These are phyloP conservation scores for Palythoa heliodiscus DNA, from an alignment of 92 coral and sea anemone genomes.

Conservation along the genomic window DNA sequence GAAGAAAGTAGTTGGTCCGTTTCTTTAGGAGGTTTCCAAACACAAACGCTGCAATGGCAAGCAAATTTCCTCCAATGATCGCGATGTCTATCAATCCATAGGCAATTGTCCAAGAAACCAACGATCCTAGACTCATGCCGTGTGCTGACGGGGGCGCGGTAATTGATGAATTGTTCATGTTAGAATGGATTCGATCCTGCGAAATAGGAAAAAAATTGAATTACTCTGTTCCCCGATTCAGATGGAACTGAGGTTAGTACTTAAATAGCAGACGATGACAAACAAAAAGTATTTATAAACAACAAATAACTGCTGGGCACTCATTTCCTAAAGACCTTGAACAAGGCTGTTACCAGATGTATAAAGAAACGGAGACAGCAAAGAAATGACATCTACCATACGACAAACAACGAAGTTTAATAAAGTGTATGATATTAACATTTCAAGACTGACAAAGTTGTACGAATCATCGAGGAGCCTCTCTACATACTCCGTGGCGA, in stretches of 20 bases:
- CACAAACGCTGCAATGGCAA: slow-evolving; percentile 36
- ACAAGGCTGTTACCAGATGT: no score
- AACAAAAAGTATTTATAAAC: background rate
- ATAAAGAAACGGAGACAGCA: no score
- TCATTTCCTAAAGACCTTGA: no score
- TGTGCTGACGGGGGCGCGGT: background rate
- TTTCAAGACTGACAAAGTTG: no score
- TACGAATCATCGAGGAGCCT: no score
- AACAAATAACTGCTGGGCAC: no score
- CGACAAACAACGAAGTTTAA: no score
- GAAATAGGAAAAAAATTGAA: background rate
- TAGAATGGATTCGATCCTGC: slow-evolving; percentile 7
- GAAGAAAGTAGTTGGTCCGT: slow-evolving; percentile 44
- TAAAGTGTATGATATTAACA: no score
- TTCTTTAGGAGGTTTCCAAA: slow-evolving; percentile 36
- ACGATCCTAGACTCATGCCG: slow-evolving; percentile 27
- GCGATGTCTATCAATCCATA: slow-evolving; percentile 23
- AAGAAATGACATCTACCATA: no score
- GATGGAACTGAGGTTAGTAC: no score
- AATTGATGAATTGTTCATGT: slow-evolving; percentile 9
- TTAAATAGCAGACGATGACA: background rate
- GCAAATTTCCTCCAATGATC: slow-evolving; percentile 16
- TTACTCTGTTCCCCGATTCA: background rate
- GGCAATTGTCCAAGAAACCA: slow-evolving; percentile 20
- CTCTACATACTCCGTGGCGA: no score